Evolutionary conservation across 37 sponge, comb jelly and placozoan species (phyloP), one percentile per base, ranked within the genome.

Genomic region (Chondrilla cf. caribensis): DNA sequence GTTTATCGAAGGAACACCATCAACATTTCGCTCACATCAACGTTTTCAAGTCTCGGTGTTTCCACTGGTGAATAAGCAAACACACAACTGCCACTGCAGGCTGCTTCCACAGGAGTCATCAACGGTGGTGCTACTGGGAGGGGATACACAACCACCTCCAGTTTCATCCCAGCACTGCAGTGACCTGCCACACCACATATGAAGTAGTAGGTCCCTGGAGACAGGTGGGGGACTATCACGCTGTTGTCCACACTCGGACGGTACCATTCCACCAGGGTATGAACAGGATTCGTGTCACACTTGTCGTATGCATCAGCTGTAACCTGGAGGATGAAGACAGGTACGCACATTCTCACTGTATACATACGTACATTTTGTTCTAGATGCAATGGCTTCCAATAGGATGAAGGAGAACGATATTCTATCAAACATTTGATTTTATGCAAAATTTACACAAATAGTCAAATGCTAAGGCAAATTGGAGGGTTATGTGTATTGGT

Each of bases 91-190:
- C 51, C 51, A 29, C 2, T 1, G 25, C 44, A 73, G 8, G 43
- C 36, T 22, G 76, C 76, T 15, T 40, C 41, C 18, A 73, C 36
- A n/a, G 76, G 76, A 36, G 76, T 43, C 25, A 19, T 39, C 24
- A 73, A 73, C 21, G 76, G 43, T 22, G 76, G 44, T 4, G 40
- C 0, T 38, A 38, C 6, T n/a, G 76, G 41, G 2, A 81, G 64
- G 37, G 40, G 60, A 24, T 54, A 2, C 33, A 81, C 82, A 19
- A 17, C 36, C 44, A 88, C 85, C 54, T 70, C 28, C 14, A 94
- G 60, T 75, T 94, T 94, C 95, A 94, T 94, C 32, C 91, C 93
- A 38, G 90, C 87, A 38, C 79, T 84, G 64, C 93, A 93, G 67
- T 93, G 93, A 0, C 93, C 93, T 68, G 90, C 70, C 14, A 93